Evolutionary conservation across 2,113 vertebrate genomes (phyloP).

Genomic region (Perca flavescens): DNA sequence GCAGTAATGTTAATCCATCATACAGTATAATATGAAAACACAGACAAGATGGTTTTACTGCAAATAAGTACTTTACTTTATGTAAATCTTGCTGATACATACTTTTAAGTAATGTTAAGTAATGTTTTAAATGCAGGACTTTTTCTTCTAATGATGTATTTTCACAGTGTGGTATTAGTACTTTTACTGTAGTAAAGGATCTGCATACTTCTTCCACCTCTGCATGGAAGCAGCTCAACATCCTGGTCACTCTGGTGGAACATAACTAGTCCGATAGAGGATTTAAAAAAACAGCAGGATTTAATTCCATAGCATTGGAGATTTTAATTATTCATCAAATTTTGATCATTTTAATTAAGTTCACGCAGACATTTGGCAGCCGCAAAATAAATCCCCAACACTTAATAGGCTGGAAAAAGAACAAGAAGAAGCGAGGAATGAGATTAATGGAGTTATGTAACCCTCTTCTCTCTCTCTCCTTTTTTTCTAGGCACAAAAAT

Average conservation of each 20-base stretch:
- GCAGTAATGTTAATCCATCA: too few relatives aligned
- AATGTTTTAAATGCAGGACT: neutral
- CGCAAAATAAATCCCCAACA: constrained; percentile 47
- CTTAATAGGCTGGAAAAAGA: constrained; percentile 1
- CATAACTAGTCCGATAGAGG: constrained; percentile 11
- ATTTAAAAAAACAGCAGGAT: constrained; percentile 25
- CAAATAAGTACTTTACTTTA: too few relatives aligned
- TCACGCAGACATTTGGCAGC: constrained; percentile 14
- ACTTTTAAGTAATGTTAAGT: neutral
- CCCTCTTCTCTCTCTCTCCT: neutral
- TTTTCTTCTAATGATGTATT: neutral
- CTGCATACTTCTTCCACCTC: neutral
- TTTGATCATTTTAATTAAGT: constrained; percentile 53
- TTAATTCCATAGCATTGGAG: constrained; percentile 10
- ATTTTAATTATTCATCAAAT: constrained; percentile 56
- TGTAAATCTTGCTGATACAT: too few relatives aligned
- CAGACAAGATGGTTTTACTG: too few relatives aligned
- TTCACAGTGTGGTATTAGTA: neutral
- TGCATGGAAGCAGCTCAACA: constrained; percentile 16
- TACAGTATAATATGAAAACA: too few relatives aligned
- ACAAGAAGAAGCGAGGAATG: neutral
- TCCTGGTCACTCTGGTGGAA: constrained; percentile 5
- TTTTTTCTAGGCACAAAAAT: constrained; percentile 83
- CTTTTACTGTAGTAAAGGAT: neutral
- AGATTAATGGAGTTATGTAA: constrained; percentile 20